phyloP scores from a whole-genome alignment of 2,113 vertebrate genomes.

The Rhizomys pruinosus region DNA sequence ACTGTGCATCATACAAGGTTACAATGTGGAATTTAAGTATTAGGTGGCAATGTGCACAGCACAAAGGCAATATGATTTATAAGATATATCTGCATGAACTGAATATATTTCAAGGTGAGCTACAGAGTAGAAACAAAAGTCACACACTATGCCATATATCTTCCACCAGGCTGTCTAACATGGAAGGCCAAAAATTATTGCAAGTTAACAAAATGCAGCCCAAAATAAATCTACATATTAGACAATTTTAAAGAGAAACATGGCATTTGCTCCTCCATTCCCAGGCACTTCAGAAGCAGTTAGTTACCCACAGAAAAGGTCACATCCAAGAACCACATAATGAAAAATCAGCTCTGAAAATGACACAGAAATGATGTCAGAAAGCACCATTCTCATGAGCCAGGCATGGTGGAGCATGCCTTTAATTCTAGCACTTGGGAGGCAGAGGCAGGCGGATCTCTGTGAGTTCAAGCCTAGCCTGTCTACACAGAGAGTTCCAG shows the following conservation, averaged over 20 bases:
- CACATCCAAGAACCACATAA: background rate
- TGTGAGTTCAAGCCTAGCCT: no score
- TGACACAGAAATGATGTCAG: background rate
- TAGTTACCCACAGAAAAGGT: background rate
- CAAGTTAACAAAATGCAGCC: slow-evolving; percentile 32
- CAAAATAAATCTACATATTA: background rate
- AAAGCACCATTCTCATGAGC: no score
- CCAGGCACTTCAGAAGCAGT: background rate
- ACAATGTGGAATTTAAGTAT: slow-evolving; percentile 30
- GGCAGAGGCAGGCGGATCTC: no score
- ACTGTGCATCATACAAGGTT: background rate
- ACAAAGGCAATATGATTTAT: slow-evolving; percentile 32
- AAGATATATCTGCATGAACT: background rate
- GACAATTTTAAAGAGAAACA: background rate
- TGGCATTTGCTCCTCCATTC: background rate
- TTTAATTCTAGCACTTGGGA: no score
- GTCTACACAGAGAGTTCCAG: no score
- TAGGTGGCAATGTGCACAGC: background rate
- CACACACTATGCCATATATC: background rate
- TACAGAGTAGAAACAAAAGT: slow-evolving; percentile 11
- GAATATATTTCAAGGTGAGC: slow-evolving; percentile 36
- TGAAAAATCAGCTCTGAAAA: background rate
- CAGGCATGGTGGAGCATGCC: no score
- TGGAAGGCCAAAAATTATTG: slow-evolving; percentile 26
- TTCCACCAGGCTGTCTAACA: background rate